Percentiles rank a stretch among this genome's conserved stretches.
phyloP scores from a whole-genome alignment of 2,797 vertebrate species.

The Lerista edwardsae region DNA sequence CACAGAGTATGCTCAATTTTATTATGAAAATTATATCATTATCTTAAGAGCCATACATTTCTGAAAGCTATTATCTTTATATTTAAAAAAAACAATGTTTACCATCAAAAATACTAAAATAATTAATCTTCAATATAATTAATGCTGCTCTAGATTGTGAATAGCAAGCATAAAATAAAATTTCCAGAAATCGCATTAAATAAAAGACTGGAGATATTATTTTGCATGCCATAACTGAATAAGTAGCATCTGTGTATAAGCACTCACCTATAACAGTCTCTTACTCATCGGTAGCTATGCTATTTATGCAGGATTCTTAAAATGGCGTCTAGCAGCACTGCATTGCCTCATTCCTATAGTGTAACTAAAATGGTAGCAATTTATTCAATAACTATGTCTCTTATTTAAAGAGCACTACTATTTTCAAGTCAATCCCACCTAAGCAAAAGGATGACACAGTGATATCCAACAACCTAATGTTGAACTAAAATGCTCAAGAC shows the following conservation, averaged over 20 bases:
- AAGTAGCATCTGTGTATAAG: constrained; percentile 79
- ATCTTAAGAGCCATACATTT: constrained; percentile 66
- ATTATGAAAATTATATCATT: constrained; percentile 61
- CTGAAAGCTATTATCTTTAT: constrained; percentile 66
- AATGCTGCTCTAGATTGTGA: constrained; percentile 69
- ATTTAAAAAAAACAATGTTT: constrained; percentile 65
- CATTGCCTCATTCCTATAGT: constrained; percentile 82
- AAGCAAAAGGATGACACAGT: constrained; percentile 73
- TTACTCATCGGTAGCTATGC: constrained; percentile 85
- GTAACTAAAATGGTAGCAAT: constrained; percentile 85
- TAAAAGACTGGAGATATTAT: constrained; percentile 67
- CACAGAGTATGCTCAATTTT: constrained; percentile 58
- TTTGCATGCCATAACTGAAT: constrained; percentile 77
- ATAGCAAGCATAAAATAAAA: constrained; percentile 73
- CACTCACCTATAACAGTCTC: constrained; percentile 86
- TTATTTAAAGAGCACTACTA: constrained; percentile 71
- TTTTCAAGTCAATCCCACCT: constrained; percentile 68
- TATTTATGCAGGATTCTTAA: constrained; percentile 87
- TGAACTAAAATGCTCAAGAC: constrained; percentile 67
- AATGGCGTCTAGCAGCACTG: constrained; percentile 84
- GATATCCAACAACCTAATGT: constrained; percentile 71
- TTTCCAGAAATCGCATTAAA: constrained; percentile 75
- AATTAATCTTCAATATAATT: constrained; percentile 70
- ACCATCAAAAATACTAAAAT: constrained; percentile 68
- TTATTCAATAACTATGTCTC: constrained; percentile 77